A percentile compares a stretch with the other conserved stretches of the same genome.
These are phyloP conservation scores for Lamprologus callipterus DNA, from an alignment of 2,113 vertebrate species.

Conservation along the genomic window DNA sequence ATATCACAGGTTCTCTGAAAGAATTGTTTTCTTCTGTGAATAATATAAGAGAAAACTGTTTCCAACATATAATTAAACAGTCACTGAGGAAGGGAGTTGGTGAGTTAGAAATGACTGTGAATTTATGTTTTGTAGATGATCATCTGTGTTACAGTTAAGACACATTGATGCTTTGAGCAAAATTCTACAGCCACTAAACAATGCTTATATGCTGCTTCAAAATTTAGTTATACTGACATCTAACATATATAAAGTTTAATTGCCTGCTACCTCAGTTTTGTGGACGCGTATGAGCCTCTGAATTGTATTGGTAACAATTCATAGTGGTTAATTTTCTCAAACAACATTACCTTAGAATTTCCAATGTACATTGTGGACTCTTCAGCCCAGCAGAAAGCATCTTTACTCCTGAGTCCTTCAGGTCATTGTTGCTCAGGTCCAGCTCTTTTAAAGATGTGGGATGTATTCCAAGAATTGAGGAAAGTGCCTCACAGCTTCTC, in stretches of 20 bases:
- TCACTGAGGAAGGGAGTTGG: neutral
- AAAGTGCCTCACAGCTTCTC: neutral
- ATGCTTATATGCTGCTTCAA: neutral
- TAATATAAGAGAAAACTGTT: neutral
- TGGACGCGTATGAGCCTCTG: accelerated
- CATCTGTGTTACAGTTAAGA: neutral
- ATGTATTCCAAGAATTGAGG: neutral
- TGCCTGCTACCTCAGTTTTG: accelerated
- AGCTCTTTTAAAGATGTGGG: neutral
- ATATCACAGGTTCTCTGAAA: neutral
- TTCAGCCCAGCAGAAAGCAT: neutral
- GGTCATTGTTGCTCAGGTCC: neutral
- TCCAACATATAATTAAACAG: neutral
- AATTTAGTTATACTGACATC: neutral
- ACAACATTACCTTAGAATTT: neutral
- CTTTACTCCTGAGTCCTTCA: neutral
- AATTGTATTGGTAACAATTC: neutral
- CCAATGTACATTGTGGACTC: neutral
- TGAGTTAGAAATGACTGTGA: neutral
- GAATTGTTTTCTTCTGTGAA: neutral
- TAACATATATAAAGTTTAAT: neutral
- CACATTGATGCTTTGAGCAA: neutral
- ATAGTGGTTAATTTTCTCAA: neutral
- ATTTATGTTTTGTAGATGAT: neutral
- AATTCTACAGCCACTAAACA: neutral